Evolutionary conservation across 1,140 invertebrate species (phyloP), one percentile per base, ranked within the genome.

Genomic region (Carcinoscorpius rotundicauda): DNA sequence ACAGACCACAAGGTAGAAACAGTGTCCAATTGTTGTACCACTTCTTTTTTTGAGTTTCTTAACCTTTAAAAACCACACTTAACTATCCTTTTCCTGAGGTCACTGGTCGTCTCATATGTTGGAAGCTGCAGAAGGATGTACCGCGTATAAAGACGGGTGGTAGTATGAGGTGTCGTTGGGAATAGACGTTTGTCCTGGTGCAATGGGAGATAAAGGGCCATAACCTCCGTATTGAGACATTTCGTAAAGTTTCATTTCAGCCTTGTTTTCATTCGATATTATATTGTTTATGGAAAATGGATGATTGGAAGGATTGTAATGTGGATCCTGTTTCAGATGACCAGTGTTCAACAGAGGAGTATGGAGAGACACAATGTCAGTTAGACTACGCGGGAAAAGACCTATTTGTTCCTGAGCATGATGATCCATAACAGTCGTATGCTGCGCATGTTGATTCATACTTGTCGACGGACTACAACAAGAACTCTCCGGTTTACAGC

Each of bases 211-310:
- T 11, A 73, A 58, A 6, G 70, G 69, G 49, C 69, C 64, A 60
- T 68, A 68, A 10, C 65, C 62, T 86, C 77, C 81, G 77, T 68
- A 77, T 73, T 10, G 85, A 82, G 75, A 82, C 70, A 81, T 79
- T 64, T 84, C 82, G 73, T 82, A 74, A 71, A 82, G 73, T 74
- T 81, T 69, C 74, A 79, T 67, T 73, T 75, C 75, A 70, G 88
- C 83, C 75, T 92, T 90, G 63, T 85, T 86, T 72, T 90, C 89
- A 6, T 72, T 72, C 63, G 78, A 78, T 58, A 88, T 86, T 73
- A 96, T 82, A 74, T 92, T 86, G 69, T 90, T 94, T 72, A 97
- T 96, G 75, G 90, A 93, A 79, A 96, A 97, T 1, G 93, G 93
- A 76, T 95, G 89, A 75, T 83, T 86, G 53, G 73, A 72, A 64